Evolutionary conservation across 2,113 vertebrate species (phyloP).

Genomic region (Phoenicopterus ruber): DNA sequence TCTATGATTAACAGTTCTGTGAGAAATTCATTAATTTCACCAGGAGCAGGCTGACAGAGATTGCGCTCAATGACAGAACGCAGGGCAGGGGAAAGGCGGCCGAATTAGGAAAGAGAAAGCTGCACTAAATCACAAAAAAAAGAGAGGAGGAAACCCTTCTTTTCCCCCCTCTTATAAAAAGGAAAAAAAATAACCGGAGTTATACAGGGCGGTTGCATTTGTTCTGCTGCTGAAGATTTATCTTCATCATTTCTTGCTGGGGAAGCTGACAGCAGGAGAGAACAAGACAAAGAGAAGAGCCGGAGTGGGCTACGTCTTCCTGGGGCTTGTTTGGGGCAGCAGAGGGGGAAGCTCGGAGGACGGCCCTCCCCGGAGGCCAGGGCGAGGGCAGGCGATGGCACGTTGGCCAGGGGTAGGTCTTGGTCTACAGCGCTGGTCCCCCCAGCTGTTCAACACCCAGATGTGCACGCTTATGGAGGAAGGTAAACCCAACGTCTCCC

Average conservation of each 20-base stretch:
- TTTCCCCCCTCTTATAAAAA: neutral
- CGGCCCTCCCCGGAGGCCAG: fast-evolving
- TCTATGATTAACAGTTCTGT: slow-evolving; percentile 70
- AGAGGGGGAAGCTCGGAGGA: neutral
- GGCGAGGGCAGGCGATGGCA: neutral
- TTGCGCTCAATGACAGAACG: slow-evolving; percentile 56
- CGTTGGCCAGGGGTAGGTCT: neutral
- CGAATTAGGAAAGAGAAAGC: neutral
- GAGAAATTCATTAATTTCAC: slow-evolving; percentile 71
- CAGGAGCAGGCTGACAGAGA: slow-evolving; percentile 58
- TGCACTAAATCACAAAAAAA: slow-evolving; percentile 37
- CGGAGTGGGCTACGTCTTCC: neutral
- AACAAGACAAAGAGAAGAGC: neutral
- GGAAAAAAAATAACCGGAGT: neutral
- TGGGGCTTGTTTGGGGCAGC: neutral
- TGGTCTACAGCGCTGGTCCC: neutral
- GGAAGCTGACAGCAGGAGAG: neutral
- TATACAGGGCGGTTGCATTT: neutral
- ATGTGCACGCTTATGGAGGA: neutral
- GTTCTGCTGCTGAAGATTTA: slow-evolving; percentile 24
- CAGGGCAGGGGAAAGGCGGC: slow-evolving; percentile 34
- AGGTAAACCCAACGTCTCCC: neutral
- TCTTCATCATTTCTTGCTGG: slow-evolving; percentile 31
- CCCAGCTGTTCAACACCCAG: neutral
- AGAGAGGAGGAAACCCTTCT: neutral